Percentiles rank a stretch among this genome's conserved stretches.
phyloP scores from a whole-genome alignment of 1,140 invertebrate species.

The Drosophila cardini region DNA sequence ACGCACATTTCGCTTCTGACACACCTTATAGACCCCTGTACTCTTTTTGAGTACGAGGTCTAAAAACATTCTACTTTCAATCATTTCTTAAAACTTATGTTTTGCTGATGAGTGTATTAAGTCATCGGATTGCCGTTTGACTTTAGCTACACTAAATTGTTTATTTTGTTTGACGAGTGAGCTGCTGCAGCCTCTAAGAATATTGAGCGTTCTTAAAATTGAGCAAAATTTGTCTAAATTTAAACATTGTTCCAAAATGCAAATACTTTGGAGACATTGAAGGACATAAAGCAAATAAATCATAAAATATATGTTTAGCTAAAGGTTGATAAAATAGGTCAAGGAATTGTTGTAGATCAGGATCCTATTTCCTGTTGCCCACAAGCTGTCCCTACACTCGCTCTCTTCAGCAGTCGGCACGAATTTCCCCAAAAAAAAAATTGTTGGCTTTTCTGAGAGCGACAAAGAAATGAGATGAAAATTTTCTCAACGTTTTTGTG shows the following conservation, averaged over 20 bases:
- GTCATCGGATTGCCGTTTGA: neutral
- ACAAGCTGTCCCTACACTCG: neutral
- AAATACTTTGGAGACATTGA: conserved; percentile 3
- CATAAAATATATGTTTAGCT: neutral
- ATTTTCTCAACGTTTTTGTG: conserved; percentile 46
- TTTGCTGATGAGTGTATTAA: neutral
- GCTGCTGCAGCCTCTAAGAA: neutral
- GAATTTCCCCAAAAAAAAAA: conserved; percentile 8
- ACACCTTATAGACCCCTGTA: too few relatives aligned
- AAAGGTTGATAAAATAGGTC: neutral
- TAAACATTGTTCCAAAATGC: conserved; percentile 57
- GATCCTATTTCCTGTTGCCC: neutral
- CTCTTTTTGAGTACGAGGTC: too few relatives aligned
- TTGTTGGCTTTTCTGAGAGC: conserved; percentile 28
- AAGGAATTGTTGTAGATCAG: neutral
- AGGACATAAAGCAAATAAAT: conserved; percentile 2
- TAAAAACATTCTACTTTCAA: too few relatives aligned
- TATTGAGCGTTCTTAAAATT: conserved; percentile 17
- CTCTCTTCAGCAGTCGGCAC: conserved; percentile 21
- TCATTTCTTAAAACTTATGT: too few relatives aligned
- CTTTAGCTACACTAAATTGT: conserved; percentile 19
- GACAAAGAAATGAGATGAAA: conserved; percentile 38
- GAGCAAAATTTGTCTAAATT: conserved; percentile 57
- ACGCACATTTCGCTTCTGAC: too few relatives aligned
- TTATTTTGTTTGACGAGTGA: conserved; percentile 7